A percentile compares a stretch with the other conserved stretches of the same genome.
Evolutionary conservation across 2,113 vertebrate genomes (phyloP).

Genomic region (Lepidothrix coronata): DNA sequence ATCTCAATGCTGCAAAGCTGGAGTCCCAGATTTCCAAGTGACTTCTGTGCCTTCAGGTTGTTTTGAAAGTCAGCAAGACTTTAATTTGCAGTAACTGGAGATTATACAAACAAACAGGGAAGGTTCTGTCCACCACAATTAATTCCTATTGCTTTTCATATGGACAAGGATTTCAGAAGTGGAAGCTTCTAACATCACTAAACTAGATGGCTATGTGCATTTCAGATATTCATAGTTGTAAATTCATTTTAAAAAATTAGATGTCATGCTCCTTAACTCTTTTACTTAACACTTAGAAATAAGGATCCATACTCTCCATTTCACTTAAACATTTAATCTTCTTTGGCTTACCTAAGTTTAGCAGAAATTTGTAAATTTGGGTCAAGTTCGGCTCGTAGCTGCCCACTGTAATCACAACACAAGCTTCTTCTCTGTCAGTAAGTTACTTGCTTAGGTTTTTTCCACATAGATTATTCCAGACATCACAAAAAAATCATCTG

Average conservation of each 20-base stretch:
- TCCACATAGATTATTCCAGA: neutral
- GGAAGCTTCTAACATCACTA: neutral
- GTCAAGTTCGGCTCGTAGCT: neutral
- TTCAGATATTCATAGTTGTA: neutral
- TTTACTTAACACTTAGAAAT: neutral
- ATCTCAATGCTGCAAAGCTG: neutral
- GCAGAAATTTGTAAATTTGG: neutral
- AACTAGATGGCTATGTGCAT: neutral
- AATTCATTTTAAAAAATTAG: neutral
- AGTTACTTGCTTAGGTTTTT: neutral
- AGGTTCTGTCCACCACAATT: neutral
- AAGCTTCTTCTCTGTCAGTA: neutral
- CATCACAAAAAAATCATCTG: neutral
- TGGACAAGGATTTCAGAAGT: neutral
- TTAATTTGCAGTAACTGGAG: neutral
- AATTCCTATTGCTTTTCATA: neutral
- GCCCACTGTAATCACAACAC: neutral
- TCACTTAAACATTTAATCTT: neutral
- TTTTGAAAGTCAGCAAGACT: neutral
- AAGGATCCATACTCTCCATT: neutral
- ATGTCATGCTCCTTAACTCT: neutral
- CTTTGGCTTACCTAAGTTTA: neutral
- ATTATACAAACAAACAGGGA: neutral
- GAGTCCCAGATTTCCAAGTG: neutral
- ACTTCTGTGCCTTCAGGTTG: neutral